phyloP scores from a whole-genome alignment of 2,113 vertebrate genomes.

The Martes martes region DNA sequence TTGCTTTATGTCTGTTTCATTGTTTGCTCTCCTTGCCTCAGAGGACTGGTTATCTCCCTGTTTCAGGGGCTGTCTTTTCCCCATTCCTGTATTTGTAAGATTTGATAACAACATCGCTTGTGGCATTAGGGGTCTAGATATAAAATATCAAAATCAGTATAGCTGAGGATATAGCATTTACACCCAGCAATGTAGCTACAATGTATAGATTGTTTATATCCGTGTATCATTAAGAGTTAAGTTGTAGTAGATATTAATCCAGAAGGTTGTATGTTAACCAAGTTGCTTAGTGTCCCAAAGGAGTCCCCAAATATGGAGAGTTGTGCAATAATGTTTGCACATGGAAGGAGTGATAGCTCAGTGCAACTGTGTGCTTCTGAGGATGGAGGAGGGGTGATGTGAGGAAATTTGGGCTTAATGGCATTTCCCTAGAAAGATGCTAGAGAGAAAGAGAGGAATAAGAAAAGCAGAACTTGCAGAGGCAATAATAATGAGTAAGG shows the following conservation, averaged over 20 bases:
- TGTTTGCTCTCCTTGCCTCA: not conserved
- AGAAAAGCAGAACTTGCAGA: not conserved
- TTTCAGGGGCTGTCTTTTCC: not conserved
- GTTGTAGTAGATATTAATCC: not conserved
- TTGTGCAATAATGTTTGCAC: fast-evolving
- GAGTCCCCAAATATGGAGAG: not conserved
- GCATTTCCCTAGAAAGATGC: not conserved
- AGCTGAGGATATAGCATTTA: not conserved
- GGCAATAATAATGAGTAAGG: not conserved
- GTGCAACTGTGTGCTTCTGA: not conserved
- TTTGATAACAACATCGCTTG: not conserved
- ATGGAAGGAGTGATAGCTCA: not conserved
- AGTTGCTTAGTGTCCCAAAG: not conserved
- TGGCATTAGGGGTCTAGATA: not conserved
- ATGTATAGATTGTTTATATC: not conserved
- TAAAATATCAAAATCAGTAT: not conserved
- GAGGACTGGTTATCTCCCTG: not conserved
- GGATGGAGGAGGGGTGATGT: not conserved
- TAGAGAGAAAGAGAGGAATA: not conserved
- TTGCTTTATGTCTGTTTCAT: not conserved
- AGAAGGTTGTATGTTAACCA: not conserved
- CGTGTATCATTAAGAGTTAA: not conserved
- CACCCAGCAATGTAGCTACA: not conserved
- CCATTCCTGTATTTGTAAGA: not conserved
- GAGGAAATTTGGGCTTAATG: not conserved